These are phyloP conservation scores for Zaprionus kolodkinae DNA, from an alignment of 1,140 invertebrate genomes.

Conservation along the genomic window DNA sequence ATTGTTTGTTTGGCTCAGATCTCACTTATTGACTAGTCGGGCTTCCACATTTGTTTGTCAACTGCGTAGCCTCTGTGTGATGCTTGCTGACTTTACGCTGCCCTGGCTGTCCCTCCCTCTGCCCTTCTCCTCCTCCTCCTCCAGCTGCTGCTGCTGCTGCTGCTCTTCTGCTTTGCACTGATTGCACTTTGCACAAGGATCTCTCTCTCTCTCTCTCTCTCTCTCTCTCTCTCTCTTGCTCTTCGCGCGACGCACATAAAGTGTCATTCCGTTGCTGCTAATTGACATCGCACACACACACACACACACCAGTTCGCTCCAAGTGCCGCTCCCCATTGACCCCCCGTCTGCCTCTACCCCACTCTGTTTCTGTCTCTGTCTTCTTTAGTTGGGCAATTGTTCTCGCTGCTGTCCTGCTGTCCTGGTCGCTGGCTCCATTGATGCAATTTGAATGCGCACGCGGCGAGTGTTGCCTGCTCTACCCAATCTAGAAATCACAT, in stretches of 20 bases:
- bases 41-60: constrained; percentile 74
- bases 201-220: constrained; percentile 21
- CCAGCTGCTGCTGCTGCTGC: neutral
- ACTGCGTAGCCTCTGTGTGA: constrained; percentile 77
- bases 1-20: constrained; percentile 77
- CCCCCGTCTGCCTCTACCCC: neutral
- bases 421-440: constrained; percentile 45
- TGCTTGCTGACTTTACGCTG: constrained; percentile 67
- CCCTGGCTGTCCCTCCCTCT: neutral
- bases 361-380: constrained; percentile 9
- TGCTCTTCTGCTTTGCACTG: constrained; percentile 73
- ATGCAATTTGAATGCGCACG: constrained; percentile 76
- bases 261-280: constrained; percentile 83
- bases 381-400: constrained; percentile 63
- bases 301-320: constrained; percentile 49
- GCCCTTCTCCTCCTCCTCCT: neutral
- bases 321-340: neutral
- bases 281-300: constrained; percentile 83
- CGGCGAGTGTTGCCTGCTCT: constrained; percentile 66
- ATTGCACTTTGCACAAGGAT: constrained; percentile 79
- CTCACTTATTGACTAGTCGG: constrained; percentile 51
- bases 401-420: constrained; percentile 47
- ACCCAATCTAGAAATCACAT: neutral
- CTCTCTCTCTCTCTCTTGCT: constrained; percentile 44
- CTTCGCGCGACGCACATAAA: constrained; percentile 80